phyloP scores from a whole-genome alignment of 2,797 vertebrate genomes.

The Chaetophractus vellerosus region DNA sequence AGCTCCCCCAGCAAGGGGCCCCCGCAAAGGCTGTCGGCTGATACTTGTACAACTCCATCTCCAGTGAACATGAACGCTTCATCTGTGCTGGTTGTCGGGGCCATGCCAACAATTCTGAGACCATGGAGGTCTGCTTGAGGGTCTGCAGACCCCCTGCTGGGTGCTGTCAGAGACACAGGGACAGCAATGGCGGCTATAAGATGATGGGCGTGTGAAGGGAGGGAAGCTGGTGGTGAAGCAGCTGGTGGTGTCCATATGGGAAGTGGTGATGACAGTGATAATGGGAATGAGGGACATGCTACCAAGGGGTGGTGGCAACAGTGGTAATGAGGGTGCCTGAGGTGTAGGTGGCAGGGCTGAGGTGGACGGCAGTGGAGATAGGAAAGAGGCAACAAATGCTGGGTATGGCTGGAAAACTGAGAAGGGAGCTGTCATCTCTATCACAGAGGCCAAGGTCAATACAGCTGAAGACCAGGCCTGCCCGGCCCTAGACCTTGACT shows the following conservation, averaged over 20 bases:
- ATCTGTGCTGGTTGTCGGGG: neutral
- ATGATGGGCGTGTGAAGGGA: neutral
- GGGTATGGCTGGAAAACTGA: neutral
- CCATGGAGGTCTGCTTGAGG: conserved; percentile 66
- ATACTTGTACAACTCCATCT: conserved; percentile 76
- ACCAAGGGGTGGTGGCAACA: neutral
- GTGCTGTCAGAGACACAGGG: neutral
- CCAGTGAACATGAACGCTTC: conserved; percentile 39
- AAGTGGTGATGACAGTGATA: rapidly evolving
- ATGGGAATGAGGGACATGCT: neutral
- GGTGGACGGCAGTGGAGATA: neutral
- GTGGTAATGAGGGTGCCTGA: neutral
- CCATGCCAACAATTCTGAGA: conserved; percentile 57
- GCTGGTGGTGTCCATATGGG: too few relatives aligned
- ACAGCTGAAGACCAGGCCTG: rapidly evolving
- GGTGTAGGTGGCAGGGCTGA: too few relatives aligned
- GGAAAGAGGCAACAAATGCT: neutral
- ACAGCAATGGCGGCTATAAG: neutral
- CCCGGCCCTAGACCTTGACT: neutral
- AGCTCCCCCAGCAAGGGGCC: conserved; percentile 72
- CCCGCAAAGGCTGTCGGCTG: conserved; percentile 70
- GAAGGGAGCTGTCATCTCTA: neutral
- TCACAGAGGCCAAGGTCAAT: neutral
- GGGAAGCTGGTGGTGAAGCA: neutral
- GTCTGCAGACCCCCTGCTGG: conserved; percentile 41